These are phyloP conservation scores for Palythoa heliodiscus DNA, from an alignment of 92 coral and sea anemone species.

Conservation along the genomic window DNA sequence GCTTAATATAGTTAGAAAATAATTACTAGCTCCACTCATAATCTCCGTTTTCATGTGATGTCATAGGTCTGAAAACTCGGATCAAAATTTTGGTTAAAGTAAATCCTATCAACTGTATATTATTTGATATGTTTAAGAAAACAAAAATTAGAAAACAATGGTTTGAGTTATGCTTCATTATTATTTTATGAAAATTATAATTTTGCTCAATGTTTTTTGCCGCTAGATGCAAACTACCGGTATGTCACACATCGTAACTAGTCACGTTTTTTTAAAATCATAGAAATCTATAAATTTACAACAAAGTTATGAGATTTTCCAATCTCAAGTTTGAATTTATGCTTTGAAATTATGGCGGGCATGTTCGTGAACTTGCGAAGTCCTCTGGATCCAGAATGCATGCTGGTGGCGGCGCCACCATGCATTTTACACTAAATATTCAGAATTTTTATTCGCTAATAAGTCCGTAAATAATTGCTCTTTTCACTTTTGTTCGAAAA, in stretches of 20 bases:
- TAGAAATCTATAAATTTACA: constrained; percentile 45
- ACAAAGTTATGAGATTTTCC: constrained; percentile 44
- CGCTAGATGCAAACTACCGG: constrained; percentile 25
- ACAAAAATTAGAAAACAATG: too few relatives aligned
- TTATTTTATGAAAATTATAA: constrained; percentile 43
- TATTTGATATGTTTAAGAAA: constrained; percentile 54
- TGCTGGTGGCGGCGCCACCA: constrained; percentile 46
- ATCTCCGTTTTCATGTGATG: constrained; percentile 42
- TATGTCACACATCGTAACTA: constrained; percentile 47
- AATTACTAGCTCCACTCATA: constrained; percentile 1
- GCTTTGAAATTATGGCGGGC: constrained; percentile 43
- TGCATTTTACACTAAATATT: constrained; percentile 50
- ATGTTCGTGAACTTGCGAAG: constrained; percentile 26
- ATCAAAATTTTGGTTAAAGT: constrained; percentile 33
- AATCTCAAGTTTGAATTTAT: constrained; percentile 49
- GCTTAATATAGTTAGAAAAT: neutral
- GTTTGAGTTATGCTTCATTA: constrained; percentile 45
- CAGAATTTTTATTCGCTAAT: constrained; percentile 50
- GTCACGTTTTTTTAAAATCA: constrained; percentile 50
- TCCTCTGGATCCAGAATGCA: constrained; percentile 6
- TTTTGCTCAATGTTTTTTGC: constrained; percentile 52
- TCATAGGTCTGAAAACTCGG: constrained; percentile 52
- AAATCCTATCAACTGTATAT: constrained; percentile 53
- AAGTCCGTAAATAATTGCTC: constrained; percentile 49
- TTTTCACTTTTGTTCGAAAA: constrained; percentile 53